Conservation (phyloP, 2,888 invertebrate genomes). For the Cotesia congregata region DNA sequence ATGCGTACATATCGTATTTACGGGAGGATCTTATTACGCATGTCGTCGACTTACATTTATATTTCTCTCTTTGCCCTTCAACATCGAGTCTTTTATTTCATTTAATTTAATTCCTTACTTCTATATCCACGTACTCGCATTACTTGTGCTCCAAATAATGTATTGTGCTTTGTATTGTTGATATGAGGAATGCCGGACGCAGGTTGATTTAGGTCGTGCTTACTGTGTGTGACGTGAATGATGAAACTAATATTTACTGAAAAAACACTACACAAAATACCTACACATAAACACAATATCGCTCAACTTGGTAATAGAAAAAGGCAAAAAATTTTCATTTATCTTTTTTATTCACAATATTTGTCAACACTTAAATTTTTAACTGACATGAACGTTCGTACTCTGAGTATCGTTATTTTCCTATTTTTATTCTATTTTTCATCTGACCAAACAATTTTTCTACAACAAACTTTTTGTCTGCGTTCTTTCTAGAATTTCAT, state of each 20-base stretch:
- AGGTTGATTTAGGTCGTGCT: constrained; percentile 27
- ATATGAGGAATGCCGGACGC: constrained; percentile 5
- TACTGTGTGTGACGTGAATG: background rate
- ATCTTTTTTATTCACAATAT: background rate
- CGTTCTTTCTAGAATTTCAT: background rate
- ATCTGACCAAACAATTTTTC: background rate
- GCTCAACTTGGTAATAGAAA: background rate
- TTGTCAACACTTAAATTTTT: background rate
- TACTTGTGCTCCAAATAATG: constrained; percentile 11
- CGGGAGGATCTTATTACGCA: constrained; percentile 36
- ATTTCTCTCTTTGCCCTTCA: constrained; percentile 46
- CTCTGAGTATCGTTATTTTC: background rate
- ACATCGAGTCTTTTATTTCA: constrained; percentile 51
- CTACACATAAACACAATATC: background rate
- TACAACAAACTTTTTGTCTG: background rate
- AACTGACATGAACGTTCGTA: constrained; percentile 17
- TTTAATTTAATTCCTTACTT: constrained; percentile 15
- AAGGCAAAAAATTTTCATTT: background rate
- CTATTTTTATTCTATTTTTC: no score
- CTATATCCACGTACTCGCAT: constrained; percentile 9
- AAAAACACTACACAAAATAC: constrained; percentile 6
- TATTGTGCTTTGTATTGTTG: constrained; percentile 23
- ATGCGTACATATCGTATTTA: constrained; percentile 28
- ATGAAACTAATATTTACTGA: background rate
- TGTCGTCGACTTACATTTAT: constrained; percentile 44